Percentiles rank a stretch among this genome's conserved stretches.
phyloP scores from a whole-genome alignment of 2,888 invertebrate genomes.

The Myathropa florea region DNA sequence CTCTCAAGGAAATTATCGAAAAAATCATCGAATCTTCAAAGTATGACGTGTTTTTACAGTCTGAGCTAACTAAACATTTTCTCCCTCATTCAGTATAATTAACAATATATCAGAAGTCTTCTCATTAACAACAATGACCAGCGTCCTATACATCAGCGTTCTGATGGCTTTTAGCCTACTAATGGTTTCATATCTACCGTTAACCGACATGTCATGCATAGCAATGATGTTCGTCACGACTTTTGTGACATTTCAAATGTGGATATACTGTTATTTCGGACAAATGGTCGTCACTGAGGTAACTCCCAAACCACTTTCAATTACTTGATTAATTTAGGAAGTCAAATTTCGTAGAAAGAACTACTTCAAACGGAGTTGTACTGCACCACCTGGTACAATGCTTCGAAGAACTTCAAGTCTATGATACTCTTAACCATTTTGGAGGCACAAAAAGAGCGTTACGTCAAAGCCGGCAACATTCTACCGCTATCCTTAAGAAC shows the following conservation, averaged over 20 bases:
- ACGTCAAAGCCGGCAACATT: constrained; percentile 36
- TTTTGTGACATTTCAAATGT: constrained; percentile 11
- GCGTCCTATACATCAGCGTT: constrained; percentile 13
- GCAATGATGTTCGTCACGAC: neutral
- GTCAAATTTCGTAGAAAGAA: constrained; percentile 5
- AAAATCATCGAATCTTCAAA: constrained; percentile 12
- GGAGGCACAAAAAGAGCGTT: constrained; percentile 24
- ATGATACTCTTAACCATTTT: constrained; percentile 38
- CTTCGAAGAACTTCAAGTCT: constrained; percentile 4
- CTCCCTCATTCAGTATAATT: neutral
- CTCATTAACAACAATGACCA: constrained; percentile 19
- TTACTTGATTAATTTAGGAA: neutral
- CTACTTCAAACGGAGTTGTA: constrained; percentile 14
- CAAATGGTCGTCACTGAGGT: constrained; percentile 27
- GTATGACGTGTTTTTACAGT: neutral
- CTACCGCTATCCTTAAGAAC: constrained; percentile 39
- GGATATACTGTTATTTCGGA: constrained; percentile 40
- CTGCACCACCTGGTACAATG: constrained; percentile 43
- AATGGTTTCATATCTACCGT: neutral
- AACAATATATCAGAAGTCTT: constrained; percentile 15
- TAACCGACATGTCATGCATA: neutral
- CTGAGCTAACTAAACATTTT: neutral
- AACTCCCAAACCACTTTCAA: neutral
- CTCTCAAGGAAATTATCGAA: neutral
- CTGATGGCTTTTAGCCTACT: constrained; percentile 25